Conservation (phyloP, 2,888 invertebrate genomes). For the Eilema sororculum region DNA sequence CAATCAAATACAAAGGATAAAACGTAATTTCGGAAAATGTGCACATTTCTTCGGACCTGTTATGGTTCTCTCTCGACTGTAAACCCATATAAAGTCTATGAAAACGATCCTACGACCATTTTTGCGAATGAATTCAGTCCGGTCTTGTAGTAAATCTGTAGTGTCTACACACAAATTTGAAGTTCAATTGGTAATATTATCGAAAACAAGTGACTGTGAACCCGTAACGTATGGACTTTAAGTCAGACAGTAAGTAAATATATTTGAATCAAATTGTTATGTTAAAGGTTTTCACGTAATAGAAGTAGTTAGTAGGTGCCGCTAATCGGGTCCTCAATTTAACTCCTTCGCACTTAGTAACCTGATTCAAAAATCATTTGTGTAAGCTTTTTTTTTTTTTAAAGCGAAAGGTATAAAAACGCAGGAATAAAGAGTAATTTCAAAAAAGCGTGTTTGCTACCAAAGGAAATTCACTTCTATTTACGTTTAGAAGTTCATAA, state of each 20-base stretch:
- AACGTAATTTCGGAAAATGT: not conserved
- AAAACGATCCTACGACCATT: not conserved
- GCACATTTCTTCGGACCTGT: not conserved
- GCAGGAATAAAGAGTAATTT: slow-evolving; percentile 12
- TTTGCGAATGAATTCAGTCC: too few species aligned
- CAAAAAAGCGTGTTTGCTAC: slow-evolving; percentile 46
- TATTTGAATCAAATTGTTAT: too few species aligned
- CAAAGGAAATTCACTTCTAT: slow-evolving; percentile 46
- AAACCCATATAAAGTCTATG: not conserved
- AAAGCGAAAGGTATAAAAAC: not conserved
- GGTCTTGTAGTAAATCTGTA: too few species aligned
- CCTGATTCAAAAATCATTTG: not conserved
- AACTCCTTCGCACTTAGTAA: not conserved
- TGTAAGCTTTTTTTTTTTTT: not conserved
- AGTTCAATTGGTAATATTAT: too few species aligned
- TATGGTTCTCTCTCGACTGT: not conserved
- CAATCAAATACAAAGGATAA: not conserved
- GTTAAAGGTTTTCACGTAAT: not conserved
- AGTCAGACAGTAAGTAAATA: too few species aligned
- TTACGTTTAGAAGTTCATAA: slow-evolving; percentile 39
- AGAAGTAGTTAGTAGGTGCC: too few species aligned
- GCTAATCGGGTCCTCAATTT: not conserved
- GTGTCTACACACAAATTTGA: too few species aligned
- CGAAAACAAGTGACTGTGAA: too few species aligned
- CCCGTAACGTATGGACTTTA: too few species aligned